Evolutionary conservation across 2,888 invertebrate genomes (phyloP).

Genomic region (Rhopalosiphum nymphaeae): DNA sequence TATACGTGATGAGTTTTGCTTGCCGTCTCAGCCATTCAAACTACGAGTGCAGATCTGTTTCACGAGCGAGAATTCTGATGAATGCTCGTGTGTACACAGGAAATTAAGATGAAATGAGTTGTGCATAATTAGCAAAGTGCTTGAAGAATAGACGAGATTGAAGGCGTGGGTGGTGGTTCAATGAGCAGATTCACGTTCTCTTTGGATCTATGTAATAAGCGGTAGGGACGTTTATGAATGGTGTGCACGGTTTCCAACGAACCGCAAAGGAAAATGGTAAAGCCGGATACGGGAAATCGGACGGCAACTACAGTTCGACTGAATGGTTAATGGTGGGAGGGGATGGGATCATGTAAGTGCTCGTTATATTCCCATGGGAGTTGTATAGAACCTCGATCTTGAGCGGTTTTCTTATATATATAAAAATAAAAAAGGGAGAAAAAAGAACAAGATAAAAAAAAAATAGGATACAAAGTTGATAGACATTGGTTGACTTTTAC

Average conservation of each 20-base stretch:
- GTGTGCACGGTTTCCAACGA: constrained; percentile 10
- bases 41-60: background rate
- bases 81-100: constrained; percentile 7
- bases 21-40: background rate
- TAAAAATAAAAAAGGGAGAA: constrained; percentile 20
- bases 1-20: background rate
- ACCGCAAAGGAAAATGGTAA: constrained; percentile 42
- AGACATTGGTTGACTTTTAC: constrained; percentile 63
- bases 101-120: constrained; percentile 40
- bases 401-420: constrained; percentile 32
- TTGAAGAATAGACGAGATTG: background rate
- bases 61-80: background rate
- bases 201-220: background rate
- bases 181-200: background rate
- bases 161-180: background rate
- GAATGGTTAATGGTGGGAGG: background rate
- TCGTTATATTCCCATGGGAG: constrained; percentile 61
- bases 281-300: constrained; percentile 52
- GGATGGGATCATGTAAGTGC: constrained; percentile 38
- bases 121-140: constrained; percentile 34
- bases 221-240: constrained; percentile 55
- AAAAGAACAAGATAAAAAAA: constrained; percentile 34
- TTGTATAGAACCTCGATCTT: constrained; percentile 56
- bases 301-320: constrained; percentile 13
- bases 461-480: constrained; percentile 40